Conservation (phyloP, 2,797 vertebrate genomes). For the Apogon hyalosoma region DNA sequence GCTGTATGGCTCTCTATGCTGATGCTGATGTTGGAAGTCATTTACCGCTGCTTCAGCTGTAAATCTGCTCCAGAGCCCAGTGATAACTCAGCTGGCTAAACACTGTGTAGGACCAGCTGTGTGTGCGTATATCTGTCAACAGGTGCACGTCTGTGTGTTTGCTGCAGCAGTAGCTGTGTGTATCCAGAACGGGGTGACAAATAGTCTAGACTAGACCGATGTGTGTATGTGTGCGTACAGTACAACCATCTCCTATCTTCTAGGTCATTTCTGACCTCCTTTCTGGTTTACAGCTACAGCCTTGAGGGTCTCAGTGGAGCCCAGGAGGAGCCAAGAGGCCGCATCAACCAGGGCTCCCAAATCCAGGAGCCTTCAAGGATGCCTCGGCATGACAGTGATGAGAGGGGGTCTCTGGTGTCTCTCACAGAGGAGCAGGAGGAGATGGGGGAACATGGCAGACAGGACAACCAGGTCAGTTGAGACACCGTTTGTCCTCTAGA, state of each 20-base stretch:
- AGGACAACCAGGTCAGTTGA: conserved; percentile 84
- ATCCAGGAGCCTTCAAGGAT: conserved; percentile 78
- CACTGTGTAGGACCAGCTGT: conserved; percentile 49
- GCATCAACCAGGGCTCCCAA: conserved; percentile 70
- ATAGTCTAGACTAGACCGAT: neutral
- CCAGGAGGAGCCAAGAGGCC: conserved; percentile 79
- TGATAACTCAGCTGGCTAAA: conserved; percentile 77
- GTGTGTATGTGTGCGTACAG: neutral
- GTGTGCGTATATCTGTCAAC: conserved; percentile 31
- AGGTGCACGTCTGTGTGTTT: conserved; percentile 31
- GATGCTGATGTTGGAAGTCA: conserved; percentile 74
- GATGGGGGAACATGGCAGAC: conserved; percentile 80
- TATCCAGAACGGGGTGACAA: conserved; percentile 25
- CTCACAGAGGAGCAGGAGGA: conserved; percentile 90
- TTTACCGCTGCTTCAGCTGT: conserved; percentile 66
- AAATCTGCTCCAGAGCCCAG: conserved; percentile 68
- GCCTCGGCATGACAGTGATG: conserved; percentile 80
- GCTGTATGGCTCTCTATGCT: conserved; percentile 56
- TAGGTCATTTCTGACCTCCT: conserved; percentile 44
- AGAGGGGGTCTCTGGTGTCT: conserved; percentile 88
- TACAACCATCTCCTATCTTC: conserved; percentile 8
- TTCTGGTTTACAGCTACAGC: conserved; percentile 89
- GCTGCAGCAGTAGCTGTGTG: conserved; percentile 11
- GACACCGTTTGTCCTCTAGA: conserved; percentile 18
- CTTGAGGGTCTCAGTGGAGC: conserved; percentile 91